These are phyloP conservation scores for Rhagoletis pomonella DNA, from an alignment of 1,140 invertebrate species.

Conservation along the genomic window DNA sequence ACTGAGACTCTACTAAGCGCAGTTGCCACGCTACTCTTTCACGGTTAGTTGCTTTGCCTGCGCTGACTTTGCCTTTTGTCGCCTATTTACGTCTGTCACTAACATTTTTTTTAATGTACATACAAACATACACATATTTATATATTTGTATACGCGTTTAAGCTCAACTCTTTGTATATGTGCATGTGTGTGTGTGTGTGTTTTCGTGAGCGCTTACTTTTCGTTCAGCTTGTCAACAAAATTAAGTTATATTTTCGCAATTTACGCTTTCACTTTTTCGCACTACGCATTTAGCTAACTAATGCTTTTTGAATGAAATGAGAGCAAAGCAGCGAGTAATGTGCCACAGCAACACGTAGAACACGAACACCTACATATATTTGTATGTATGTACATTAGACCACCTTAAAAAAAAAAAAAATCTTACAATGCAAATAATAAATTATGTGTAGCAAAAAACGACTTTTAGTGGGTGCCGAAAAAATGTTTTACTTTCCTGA, in stretches of 20 bases:
- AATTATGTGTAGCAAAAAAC: too few species aligned
- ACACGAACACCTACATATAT: not conserved
- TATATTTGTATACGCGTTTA: not conserved
- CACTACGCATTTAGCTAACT: not conserved
- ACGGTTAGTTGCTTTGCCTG: not conserved
- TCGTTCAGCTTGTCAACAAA: not conserved
- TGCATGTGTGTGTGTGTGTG: not conserved
- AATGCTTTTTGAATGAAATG: slow-evolving; percentile 14
- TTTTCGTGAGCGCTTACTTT: not conserved
- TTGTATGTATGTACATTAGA: too few species aligned
- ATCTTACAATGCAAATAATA: too few species aligned
- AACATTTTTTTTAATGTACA: not conserved
- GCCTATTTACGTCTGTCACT: slow-evolving; percentile 37
- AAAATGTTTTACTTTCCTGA: too few species aligned
- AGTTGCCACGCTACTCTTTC: not conserved
- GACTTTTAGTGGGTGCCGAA: too few species aligned
- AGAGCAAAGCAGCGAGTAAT: slow-evolving; percentile 2
- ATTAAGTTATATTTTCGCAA: slow-evolving; percentile 40
- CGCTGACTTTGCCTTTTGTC: slow-evolving; percentile 10
- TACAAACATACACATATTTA: not conserved
- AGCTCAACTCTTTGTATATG: not conserved
- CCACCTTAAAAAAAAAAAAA: too few species aligned
- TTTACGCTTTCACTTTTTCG: slow-evolving; percentile 27
- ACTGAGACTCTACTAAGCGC: not conserved
- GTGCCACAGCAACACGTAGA: not conserved